Evolutionary conservation across 1,140 invertebrate species (phyloP), one percentile per base, ranked within the genome.

Genomic region (Hypsibius dujardini): DNA sequence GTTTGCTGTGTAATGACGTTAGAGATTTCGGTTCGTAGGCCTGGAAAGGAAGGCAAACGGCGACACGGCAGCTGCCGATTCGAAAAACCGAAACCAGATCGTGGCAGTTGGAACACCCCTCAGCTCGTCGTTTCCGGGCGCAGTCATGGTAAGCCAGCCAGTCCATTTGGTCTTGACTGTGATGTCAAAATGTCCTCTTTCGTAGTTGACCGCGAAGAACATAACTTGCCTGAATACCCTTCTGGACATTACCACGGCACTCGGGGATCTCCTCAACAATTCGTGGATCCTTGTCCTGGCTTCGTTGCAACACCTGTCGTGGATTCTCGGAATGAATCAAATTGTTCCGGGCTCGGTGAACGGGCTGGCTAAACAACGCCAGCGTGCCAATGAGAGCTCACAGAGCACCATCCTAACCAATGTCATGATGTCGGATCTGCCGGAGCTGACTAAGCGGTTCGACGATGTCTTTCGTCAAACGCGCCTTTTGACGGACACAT

Each of bases 231-330:
- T 97, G 87, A 84, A 92, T 74, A 87, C 93, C 2, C 81, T 98
- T 46, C 81, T 98, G 15, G 85, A 86, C 73, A 81, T 95, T 47
- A 92, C 93, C 1, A 90, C 93, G 77, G 87, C 89, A 75, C 91
- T 96, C 81, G 95, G 94, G 1, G 87, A 87, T 74, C 89, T 94
- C 73, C 81, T 98, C 28, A 90, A 90, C 59, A 87, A 90, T 72
- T 90, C 92, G 0, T 98, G 95, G 94, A 88, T 96, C 77, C 86
- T 96, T 47, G 90, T 97, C 1, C 83, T 97, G 7, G 94, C 94
- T 28, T 96, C 92, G 1, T 80, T 96, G 42, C 79, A 95, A 83
- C 94, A 97, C 81, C 83, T 98, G 73, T 92, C 94, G 0, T 98
- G 94, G 94, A 96, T 97, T 76, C 81, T 98, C n/a, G 93, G 92